Base-by-base conservation (phyloP, 2,113 vertebrate species). In the Sapajus apella region DNA sequence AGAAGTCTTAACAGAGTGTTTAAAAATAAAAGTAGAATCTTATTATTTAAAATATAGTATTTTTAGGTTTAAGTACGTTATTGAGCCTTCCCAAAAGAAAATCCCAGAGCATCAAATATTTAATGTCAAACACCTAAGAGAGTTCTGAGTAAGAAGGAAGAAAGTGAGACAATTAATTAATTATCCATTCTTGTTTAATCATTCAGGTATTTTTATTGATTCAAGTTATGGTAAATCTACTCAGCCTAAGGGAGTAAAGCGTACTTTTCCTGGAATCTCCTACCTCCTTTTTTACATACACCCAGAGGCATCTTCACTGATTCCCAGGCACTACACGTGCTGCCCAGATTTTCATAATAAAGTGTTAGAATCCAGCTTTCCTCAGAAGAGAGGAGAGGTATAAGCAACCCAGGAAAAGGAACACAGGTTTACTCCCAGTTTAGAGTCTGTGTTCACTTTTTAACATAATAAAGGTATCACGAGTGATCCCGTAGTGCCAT, bases 121-220 rank as follows among this genome's bases (percentile, higher is more conserved):
- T 95, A 97, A 91, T n/a, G 37, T 55, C 40, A 64, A 81, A 43
- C 16, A 45, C 89, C 37, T 90, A 83, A 93, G 87, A 95, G 93
- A 88, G 70, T 94, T 97, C 92, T 85, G 35, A 87, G 10, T 76
- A 73, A 90, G 56, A 96, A n/a, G 43, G 68, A 81, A 97, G 72
- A 97, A 92, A 94, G 50, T 83, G 90, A 98, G 77, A 93, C 90
- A 79, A 90, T 97, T 95, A 94, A 50, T 97, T 98, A 91, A 96
- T 97, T 97, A 95, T 96, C 85, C 95, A 58, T n/a, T 93, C 40
- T n/a, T 94, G 43, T 94, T 96, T 98, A 98, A 96, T 97, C 95
- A 92, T 90, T 95, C 30, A 70, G 89, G n/a, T 90, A 82, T 97
- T 95, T 97, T 93, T 97, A 97, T 92, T 92, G 91, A 97, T 97